These are phyloP conservation scores for Oasisia sp. DNA, from an alignment of 2,888 invertebrate genomes.

Conservation along the genomic window DNA sequence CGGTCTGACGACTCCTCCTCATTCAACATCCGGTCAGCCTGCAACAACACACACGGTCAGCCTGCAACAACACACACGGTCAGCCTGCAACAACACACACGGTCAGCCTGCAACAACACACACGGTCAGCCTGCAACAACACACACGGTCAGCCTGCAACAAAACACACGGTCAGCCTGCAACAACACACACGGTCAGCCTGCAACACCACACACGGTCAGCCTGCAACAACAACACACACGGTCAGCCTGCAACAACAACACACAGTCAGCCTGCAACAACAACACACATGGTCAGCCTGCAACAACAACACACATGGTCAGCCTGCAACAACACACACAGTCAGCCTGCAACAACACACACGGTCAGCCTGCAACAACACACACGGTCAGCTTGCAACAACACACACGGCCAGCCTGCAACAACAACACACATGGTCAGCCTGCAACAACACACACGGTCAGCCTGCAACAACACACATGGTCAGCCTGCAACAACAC, in stretches of 20 bases:
- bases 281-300: neutral
- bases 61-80: neutral
- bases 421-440: neutral
- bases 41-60: constrained; percentile 31
- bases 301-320: neutral
- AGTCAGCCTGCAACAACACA: too few species aligned
- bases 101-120: neutral
- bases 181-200: neutral
- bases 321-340: too few species aligned
- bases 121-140: neutral
- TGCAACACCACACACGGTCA: neutral
- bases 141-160: neutral
- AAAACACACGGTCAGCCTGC: neutral
- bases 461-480: neutral
- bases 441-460: neutral
- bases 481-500: neutral
- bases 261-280: neutral
- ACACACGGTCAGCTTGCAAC: too few species aligned
- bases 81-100: neutral
- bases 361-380: too few species aligned
- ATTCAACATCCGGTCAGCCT: constrained; percentile 74
- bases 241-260: neutral
- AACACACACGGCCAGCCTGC: neutral
- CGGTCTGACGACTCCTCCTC: constrained; percentile 93
- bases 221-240: neutral